These are phyloP conservation scores for Tyto alba DNA, from an alignment of 2,113 vertebrate genomes.

Conservation along the genomic window DNA sequence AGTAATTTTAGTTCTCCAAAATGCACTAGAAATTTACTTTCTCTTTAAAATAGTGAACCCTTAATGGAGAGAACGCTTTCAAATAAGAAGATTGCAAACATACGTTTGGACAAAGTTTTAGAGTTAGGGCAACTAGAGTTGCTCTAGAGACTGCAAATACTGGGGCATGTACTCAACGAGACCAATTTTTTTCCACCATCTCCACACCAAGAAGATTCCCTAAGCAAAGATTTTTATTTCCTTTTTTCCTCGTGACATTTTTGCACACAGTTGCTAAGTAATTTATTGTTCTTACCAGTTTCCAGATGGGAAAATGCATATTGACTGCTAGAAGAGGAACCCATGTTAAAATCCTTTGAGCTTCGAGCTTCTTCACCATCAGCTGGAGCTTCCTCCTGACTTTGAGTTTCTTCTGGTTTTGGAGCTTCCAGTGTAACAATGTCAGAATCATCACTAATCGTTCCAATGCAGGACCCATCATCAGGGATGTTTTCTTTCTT, in stretches of 20 bases:
- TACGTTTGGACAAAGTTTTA: neutral
- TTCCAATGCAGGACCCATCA: conserved; percentile 73
- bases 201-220: neutral
- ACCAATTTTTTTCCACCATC: neutral
- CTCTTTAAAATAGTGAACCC: neutral
- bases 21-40: neutral
- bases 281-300: conserved; percentile 73
- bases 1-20: neutral
- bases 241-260: neutral
- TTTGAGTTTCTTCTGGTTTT: conserved; percentile 74
- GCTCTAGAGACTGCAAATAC: neutral
- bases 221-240: neutral
- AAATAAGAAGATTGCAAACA: neutral
- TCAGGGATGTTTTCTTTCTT: conserved; percentile 51
- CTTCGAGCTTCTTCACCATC: conserved; percentile 44
- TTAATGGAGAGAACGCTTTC: neutral
- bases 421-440: conserved; percentile 87
- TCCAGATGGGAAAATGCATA: conserved; percentile 87
- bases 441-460: conserved; percentile 92
- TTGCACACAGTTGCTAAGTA: neutral
- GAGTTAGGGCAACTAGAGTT: neutral
- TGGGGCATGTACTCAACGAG: neutral
- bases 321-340: conserved; percentile 92
- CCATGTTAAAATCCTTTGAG: conserved; percentile 80
- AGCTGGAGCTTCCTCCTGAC: conserved; percentile 67